Evolutionary conservation across 30 jellyfish, hydroid and myxozoan genomes (phyloP).

Genomic region (Aurelia sp.): DNA sequence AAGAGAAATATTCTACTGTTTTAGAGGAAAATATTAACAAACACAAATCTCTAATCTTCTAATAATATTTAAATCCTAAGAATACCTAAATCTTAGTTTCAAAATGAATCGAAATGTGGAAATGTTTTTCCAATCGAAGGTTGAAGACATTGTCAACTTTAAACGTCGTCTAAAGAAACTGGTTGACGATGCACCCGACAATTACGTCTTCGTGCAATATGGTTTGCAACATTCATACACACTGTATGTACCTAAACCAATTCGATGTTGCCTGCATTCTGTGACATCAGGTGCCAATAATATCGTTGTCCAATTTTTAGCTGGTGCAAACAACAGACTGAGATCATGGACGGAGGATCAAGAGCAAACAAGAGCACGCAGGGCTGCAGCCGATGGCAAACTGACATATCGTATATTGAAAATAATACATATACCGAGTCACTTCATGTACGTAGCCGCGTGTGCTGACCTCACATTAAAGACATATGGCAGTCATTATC

Average conservation of each 20-base stretch:
- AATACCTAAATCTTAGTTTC: no score
- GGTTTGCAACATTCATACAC: slow-evolving; percentile 70
- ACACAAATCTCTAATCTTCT: no score
- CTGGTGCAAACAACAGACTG: slow-evolving; percentile 78
- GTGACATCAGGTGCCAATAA: slow-evolving; percentile 37
- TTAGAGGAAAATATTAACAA: no score
- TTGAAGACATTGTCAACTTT: slow-evolving; percentile 20
- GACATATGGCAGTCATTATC: slow-evolving; percentile 63
- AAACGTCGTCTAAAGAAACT: not conserved
- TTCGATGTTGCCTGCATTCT: slow-evolving; percentile 64
- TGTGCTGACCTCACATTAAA: slow-evolving; percentile 86
- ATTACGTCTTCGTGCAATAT: slow-evolving; percentile 40
- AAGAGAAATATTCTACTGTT: no score
- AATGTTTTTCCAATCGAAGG: slow-evolving; percentile 39
- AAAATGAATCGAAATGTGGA: not conserved
- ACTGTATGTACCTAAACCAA: slow-evolving; percentile 73
- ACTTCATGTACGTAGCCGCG: slow-evolving; percentile 71
- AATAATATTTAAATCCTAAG: no score
- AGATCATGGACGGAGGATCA: slow-evolving; percentile 72
- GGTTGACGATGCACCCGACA: slow-evolving; percentile 34
- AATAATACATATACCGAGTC: slow-evolving; percentile 43
- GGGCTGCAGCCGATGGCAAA: slow-evolving; percentile 5
- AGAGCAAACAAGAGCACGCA: slow-evolving; percentile 37
- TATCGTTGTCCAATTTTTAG: slow-evolving; percentile 83
- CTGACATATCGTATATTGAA: slow-evolving; percentile 51